Conservation (phyloP, 1,140 invertebrate genomes). For the Drepana arcuata region DNA sequence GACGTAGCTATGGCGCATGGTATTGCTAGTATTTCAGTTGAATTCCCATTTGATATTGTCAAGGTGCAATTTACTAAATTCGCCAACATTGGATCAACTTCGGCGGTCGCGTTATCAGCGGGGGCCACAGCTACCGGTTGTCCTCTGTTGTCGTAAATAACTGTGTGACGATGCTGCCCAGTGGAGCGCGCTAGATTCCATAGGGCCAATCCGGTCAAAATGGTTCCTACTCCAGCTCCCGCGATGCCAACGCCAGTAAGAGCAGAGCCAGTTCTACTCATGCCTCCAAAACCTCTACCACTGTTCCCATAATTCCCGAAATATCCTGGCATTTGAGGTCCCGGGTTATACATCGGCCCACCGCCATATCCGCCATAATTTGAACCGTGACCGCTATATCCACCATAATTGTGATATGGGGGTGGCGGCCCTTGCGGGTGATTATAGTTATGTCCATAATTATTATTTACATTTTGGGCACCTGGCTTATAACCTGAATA, state of each 20-base stretch:
- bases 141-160: slow-evolving; percentile 58
- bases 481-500: slow-evolving; percentile 9
- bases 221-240: slow-evolving; percentile 58
- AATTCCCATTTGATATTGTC: slow-evolving; percentile 49
- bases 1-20: slow-evolving; percentile 69
- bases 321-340: slow-evolving; percentile 48
- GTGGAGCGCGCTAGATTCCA: slow-evolving; percentile 68
- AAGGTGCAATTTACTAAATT: slow-evolving; percentile 64
- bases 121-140: slow-evolving; percentile 56
- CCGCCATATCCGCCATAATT: slow-evolving; percentile 36
- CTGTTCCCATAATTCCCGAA: slow-evolving; percentile 41
- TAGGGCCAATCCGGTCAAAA: slow-evolving; percentile 62
- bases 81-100: slow-evolving; percentile 50
- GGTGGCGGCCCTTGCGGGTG: slow-evolving; percentile 47
- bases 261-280: slow-evolving; percentile 39
- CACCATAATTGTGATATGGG: slow-evolving; percentile 27
- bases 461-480: slow-evolving; percentile 11
- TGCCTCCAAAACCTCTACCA: slow-evolving; percentile 43
- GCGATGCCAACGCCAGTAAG: slow-evolving; percentile 58
- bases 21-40: slow-evolving; percentile 59
- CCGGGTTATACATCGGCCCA: slow-evolving; percentile 18
- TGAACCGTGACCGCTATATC: slow-evolving; percentile 5
- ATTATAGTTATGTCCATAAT: slow-evolving; percentile 34
- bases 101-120: slow-evolving; percentile 32
- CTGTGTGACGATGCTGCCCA: slow-evolving; percentile 51